Evolutionary conservation across 2,113 vertebrate species (phyloP), one percentile per base, ranked within the genome.

Genomic region (Toxotes jaculatrix): DNA sequence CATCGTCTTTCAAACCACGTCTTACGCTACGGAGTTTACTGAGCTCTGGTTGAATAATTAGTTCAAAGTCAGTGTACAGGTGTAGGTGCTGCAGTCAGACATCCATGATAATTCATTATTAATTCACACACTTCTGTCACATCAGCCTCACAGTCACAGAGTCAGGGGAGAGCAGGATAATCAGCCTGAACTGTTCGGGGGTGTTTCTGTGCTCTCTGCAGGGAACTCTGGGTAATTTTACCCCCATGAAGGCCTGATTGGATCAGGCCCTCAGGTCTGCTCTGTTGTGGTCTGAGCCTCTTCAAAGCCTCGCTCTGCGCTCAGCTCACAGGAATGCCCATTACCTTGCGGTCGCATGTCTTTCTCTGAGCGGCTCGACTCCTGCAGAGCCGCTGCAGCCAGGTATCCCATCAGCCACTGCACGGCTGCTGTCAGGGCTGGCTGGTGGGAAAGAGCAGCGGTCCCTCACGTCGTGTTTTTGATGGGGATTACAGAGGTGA

Each of bases 261-360:
- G 85, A 74, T 85, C 38, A 23, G 53, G 73, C 67, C 87, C 73
- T 2, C 40, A 59, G 83, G 68, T 67, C 51, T 53, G 32, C 80
- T 92, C 60, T 87, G 85, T 83, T 89, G 90, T 79, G 89, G 90
- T 93, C 59, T 62, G 53, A 76, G 60, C 34, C 59, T 79, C 86
- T 84, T 79, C 84, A 83, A 85, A 88, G 79, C 65, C 1, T 27
- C 0, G 27, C 71, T 74, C 49, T 87, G 77, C 19, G 31, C 89
- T 90, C 80, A 92, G 71, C 77, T 74, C 70, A 1, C 32, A 87
- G 86, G 92, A 92, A 90, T 91, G 85, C 56, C 62, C 68, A 81
- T 92, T 87, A 90, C 79, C 87, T 80, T 83, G 81, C 5, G 83
- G 89, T 76, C 9, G 31, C 61, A 45, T 31, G 75, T 70, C 63